These are phyloP conservation scores for Nebria ingens DNA, from an alignment of 1,140 invertebrate species.

Conservation along the genomic window DNA sequence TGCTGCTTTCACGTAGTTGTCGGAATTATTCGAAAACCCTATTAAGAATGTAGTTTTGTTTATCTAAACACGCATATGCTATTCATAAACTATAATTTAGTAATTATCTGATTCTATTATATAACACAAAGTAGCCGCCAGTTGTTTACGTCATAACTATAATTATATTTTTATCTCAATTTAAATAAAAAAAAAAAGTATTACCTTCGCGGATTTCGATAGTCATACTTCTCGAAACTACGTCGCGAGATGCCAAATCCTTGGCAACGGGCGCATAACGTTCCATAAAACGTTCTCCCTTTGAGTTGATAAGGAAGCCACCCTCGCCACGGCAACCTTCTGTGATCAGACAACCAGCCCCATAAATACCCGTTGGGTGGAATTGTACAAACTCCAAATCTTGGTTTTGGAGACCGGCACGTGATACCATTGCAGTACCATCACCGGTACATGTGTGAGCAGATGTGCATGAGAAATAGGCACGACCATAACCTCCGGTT, in stretches of 20 bases:
- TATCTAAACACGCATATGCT: no score
- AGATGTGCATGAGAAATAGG: slow-evolving; percentile 75
- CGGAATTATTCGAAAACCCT: no score
- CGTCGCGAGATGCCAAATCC: slow-evolving; percentile 75
- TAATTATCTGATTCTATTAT: neutral
- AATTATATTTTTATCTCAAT: neutral
- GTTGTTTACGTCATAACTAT: no score
- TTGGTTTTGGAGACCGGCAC: slow-evolving; percentile 60
- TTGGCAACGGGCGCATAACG: slow-evolving; percentile 76
- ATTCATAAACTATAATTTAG: no score
- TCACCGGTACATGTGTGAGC: slow-evolving; percentile 84
- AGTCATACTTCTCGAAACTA: slow-evolving; percentile 74
- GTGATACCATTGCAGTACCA: slow-evolving; percentile 64
- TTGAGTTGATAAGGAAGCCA: slow-evolving; percentile 68
- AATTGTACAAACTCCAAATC: slow-evolving; percentile 87
- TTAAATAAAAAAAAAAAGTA: no score
- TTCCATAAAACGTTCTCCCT: slow-evolving; percentile 81
- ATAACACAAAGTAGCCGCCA: no score
- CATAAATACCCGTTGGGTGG: slow-evolving; percentile 78
- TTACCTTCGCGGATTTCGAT: slow-evolving; percentile 72
- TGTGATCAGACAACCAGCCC: slow-evolving; percentile 76
- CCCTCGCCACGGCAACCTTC: slow-evolving; percentile 74
- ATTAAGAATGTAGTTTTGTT: no score
- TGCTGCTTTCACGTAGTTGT: no score
- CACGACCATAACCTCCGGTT: slow-evolving; percentile 54